These are phyloP conservation scores for Hemaris fuciformis DNA, from an alignment of 2,888 invertebrate genomes.

Conservation along the genomic window DNA sequence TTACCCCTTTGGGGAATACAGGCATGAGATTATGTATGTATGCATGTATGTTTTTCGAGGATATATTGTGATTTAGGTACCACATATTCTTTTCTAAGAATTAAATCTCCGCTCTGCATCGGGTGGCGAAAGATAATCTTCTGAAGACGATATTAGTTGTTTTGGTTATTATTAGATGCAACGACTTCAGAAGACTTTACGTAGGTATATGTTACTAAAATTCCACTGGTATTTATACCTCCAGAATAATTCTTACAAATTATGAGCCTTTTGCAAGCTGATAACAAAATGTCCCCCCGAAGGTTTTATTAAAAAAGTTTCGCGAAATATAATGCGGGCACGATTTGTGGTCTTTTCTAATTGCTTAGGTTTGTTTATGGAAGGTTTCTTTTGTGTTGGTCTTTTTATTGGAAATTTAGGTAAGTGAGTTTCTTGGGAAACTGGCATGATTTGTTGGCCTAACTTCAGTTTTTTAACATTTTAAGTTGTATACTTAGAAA, in stretches of 20 bases:
- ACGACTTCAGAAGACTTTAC: no score
- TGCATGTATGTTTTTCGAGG: no score
- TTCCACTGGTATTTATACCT: not conserved
- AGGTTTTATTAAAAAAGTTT: conserved; percentile 38
- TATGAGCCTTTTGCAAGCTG: not conserved
- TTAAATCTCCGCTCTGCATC: no score
- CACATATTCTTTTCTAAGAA: no score
- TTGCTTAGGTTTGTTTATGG: conserved; percentile 23
- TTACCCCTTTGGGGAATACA: no score
- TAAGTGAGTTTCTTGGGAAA: not conserved
- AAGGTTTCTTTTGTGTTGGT: conserved; percentile 15
- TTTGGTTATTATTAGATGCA: no score
- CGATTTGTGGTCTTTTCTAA: conserved; percentile 23
- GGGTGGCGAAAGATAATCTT: no score
- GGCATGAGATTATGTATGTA: no score
- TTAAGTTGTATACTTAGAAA: not conserved
- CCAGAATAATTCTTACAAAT: not conserved
- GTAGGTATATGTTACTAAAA: no score
- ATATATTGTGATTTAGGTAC: no score
- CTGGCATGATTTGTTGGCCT: not conserved
- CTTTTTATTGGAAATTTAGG: conserved; percentile 11
- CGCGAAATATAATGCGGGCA: conserved; percentile 16
- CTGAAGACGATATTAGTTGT: no score
- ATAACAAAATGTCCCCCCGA: not conserved
- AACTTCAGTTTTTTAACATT: not conserved